Conservation (phyloP, 2,797 vertebrate species). For the Lemur catta region DNA sequence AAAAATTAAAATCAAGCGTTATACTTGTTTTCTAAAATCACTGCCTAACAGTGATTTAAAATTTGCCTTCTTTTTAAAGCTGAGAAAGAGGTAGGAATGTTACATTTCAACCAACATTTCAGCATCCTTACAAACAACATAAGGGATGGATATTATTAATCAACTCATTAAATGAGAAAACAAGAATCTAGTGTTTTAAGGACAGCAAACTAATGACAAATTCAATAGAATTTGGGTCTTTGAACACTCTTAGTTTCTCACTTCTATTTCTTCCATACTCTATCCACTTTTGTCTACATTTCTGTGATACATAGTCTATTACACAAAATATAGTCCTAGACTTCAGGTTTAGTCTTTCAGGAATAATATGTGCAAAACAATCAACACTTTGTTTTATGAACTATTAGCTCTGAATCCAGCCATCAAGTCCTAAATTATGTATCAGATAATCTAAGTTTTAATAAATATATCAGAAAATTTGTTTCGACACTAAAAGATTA, state of each 20-base stretch:
- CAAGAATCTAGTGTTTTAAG: slow-evolving; percentile 2
- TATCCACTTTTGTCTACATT: neutral
- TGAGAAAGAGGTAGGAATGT: slow-evolving; percentile 5
- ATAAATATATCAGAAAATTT: neutral
- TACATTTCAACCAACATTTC: neutral
- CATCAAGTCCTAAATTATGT: neutral
- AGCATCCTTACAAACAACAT: neutral
- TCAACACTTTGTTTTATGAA: neutral
- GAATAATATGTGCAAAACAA: neutral
- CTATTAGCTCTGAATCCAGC: slow-evolving; percentile 1
- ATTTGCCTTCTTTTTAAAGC: slow-evolving; percentile 38
- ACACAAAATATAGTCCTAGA: slow-evolving; percentile 8
- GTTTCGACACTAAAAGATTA: neutral
- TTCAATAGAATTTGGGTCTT: neutral
- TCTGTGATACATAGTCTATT: neutral
- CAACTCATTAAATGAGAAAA: slow-evolving; percentile 20
- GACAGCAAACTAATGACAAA: slow-evolving; percentile 41
- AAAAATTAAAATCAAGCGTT: slow-evolving; percentile 28
- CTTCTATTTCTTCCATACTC: slow-evolving; percentile 36
- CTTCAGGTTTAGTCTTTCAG: neutral
- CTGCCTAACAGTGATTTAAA: slow-evolving; percentile 37
- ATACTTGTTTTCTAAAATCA: neutral
- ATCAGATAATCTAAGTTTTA: slow-evolving; percentile 26
- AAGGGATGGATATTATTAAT: slow-evolving; percentile 12
- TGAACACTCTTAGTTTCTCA: neutral